Evolutionary conservation across 2,888 invertebrate species (phyloP), one percentile per base, ranked within the genome.

Genomic region (Hipparchia semele): DNA sequence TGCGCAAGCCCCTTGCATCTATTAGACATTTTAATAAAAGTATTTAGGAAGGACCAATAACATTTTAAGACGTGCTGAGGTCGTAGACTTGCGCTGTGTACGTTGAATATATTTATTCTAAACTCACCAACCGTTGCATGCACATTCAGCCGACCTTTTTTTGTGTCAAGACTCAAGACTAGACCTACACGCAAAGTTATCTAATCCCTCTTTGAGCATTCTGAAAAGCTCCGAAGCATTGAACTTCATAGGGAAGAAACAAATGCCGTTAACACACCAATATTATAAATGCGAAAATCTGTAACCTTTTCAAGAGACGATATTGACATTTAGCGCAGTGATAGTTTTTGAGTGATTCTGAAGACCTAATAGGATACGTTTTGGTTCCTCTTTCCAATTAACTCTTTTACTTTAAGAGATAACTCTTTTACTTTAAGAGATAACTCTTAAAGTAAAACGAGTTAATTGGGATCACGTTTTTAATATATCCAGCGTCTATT

Each of bases 31-130:
- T 23, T 12, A 64, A 39, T 65, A 12, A 64, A 61, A 64, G 49
- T 49, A 9, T 49, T 62, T 33, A 65, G 53, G 53, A 65, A 64
- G 49, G 49, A 64, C 49, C 51, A 64, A 65, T 65, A 33, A 51
- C 64, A 62, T 49, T 62, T 49, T 49, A 62, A 13, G 13, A 46
- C 46, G 23, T 23, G 64, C 10, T 65, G 23, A 65, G 65, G 53
- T 65, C 53, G 65, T 53, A 23, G 23, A 51, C 65, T 33, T 51
- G 33, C 65, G 51, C 53, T 65, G 33, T 12, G 65, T 53, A 51
- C 10, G 6, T 39, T 7, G 23, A 53, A 39, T 53, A 65, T 53
- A 65, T 53, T 10, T 62, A 62, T 53, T 51, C 51, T 51, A 65
- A 12, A 53, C 65, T 65, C 5, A 23, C 23, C 23, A 53, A 53